A percentile compares a stretch with the other conserved stretches of the same genome.
Evolutionary conservation across 2,113 vertebrate genomes (phyloP).

Genomic region (Aphyosemion australe): DNA sequence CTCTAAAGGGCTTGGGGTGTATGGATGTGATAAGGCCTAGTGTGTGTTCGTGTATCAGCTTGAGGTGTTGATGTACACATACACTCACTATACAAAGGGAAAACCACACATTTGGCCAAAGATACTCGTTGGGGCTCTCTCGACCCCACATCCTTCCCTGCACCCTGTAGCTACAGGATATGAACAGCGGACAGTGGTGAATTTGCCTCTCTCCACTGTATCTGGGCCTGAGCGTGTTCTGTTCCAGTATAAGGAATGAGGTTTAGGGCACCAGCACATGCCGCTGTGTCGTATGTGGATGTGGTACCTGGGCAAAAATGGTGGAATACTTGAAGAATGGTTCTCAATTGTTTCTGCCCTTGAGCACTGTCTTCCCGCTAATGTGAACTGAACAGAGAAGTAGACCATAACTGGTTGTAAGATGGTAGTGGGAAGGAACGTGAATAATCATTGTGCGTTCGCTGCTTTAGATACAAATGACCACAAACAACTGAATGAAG

Average conservation of each 20-base stretch:
- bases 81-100: constrained; percentile 71
- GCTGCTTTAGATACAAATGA: constrained; percentile 43
- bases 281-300: constrained; percentile 24
- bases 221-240: constrained; percentile 37
- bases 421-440: constrained; percentile 77
- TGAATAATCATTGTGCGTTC: constrained; percentile 36
- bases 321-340: constrained; percentile 96
- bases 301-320: constrained; percentile 54
- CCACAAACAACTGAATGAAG: constrained; percentile 22
- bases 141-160: constrained; percentile 64
- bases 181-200: constrained; percentile 42
- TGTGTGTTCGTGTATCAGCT: constrained; percentile 62
- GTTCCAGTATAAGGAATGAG: constrained; percentile 41
- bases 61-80: constrained; percentile 68
- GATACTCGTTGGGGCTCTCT: constrained; percentile 84
- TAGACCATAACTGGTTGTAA: constrained; percentile 79
- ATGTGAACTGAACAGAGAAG: constrained; percentile 88
- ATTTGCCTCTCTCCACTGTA: constrained; percentile 41
- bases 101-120: constrained; percentile 86
- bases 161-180: constrained; percentile 56
- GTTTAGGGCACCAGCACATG: constrained; percentile 68
- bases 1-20: constrained; percentile 38
- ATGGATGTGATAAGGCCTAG: constrained; percentile 53
- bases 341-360: constrained; percentile 88
- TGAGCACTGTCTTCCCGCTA: constrained; percentile 93